Base-by-base conservation (phyloP, 2,888 invertebrate species). In the Platypus cylindrus region DNA sequence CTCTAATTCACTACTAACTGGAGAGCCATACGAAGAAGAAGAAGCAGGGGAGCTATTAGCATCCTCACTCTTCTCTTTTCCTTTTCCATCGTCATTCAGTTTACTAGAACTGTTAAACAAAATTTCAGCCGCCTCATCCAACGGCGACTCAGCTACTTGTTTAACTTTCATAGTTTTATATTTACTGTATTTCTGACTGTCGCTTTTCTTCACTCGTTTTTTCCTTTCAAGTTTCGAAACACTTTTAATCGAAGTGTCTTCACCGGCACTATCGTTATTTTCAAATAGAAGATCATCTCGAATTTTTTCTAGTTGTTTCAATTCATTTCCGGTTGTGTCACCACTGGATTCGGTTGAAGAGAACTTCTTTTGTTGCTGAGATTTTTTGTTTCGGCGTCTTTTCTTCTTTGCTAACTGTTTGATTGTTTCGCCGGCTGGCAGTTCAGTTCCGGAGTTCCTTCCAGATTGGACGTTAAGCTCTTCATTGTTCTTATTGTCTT, bases 301-400 rank as follows among this genome's bases (percentile, higher is more conserved):
- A 34, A 30, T 18, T 30, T 36, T n/a, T n/a, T n/a, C n/a, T n/a
- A n/a, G 34, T n/a, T 25, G 5, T 4, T 25, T n/a, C n/a, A n/a
- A 7, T 24, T 4, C 24, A 11, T 24, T 26, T 18, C 48, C 47
- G 27, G 43, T 43, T 29, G 43, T 35, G 29, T 51, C 52, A 36
- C 50, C 51, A 29, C 45, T 50, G 0, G 51, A 51, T 26, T 46
- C 51, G 16, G 49, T 54, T n/a, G n/a, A n/a, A n/a, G n/a, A n/a
- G n/a, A n/a, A n/a, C n/a, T n/a, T n/a, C n/a, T n/a, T 44, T 25
- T 45, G 38, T 35, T 44, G 45, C 14, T 45, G 43, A 7, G 41
- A 32, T 38, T 45, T 46, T 32, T 36, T 47, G 24, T 41, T 48
- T 26, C 45, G 48, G 22, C 45, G 46, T 31, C 43, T 48, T 14